Conservation (phyloP, 2,113 vertebrate species). For the Rattus rattus region DNA sequence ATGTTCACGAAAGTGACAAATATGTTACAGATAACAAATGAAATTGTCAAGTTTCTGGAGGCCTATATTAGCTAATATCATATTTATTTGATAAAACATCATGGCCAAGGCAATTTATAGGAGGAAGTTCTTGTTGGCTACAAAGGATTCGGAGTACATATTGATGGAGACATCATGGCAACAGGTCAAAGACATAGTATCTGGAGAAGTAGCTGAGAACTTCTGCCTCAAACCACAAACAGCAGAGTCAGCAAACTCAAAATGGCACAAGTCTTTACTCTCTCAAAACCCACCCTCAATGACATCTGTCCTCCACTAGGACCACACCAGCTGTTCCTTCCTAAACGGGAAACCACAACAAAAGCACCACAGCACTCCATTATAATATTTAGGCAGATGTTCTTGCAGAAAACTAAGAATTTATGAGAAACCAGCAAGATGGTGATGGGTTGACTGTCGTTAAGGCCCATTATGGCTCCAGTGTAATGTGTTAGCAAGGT, state of each 20-base stretch:
- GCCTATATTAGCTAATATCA: background rate
- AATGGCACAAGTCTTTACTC: background rate
- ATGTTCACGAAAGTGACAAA: background rate
- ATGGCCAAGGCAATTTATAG: background rate
- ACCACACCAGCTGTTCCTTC: rapidly evolving
- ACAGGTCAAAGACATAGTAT: background rate
- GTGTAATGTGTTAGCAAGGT: background rate
- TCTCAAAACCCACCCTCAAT: background rate
- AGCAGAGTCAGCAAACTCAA: background rate
- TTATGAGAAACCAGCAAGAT: background rate
- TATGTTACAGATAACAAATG: background rate
- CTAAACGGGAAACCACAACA: background rate
- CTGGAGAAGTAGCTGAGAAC: background rate
- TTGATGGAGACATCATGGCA: background rate
- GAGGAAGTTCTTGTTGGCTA: background rate
- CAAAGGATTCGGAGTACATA: background rate
- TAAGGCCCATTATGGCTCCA: background rate
- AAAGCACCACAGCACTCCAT: background rate
- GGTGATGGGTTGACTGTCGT: background rate
- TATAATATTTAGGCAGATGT: background rate
- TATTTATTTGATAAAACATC: background rate
- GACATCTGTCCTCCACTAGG: background rate
- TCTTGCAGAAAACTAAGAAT: background rate
- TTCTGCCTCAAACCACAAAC: background rate
- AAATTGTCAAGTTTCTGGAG: background rate